Conservation (phyloP, 2,797 vertebrate genomes). For the Ctenosaura bakeri region DNA sequence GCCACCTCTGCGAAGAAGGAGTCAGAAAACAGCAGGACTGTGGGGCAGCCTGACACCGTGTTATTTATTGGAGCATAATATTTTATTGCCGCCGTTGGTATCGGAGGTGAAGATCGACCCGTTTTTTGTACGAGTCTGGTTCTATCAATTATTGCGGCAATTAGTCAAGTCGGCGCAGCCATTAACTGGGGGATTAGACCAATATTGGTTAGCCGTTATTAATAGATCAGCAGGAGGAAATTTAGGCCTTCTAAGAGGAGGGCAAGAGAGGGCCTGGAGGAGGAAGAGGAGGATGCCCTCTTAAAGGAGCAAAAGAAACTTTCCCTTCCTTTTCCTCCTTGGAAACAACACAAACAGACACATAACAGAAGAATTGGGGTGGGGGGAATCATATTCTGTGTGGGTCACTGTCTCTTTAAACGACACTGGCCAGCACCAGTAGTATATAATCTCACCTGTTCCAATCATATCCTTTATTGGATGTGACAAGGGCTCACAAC, state of each 20-base stretch:
- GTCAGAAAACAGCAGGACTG: slow-evolving; percentile 5
- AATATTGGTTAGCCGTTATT: slow-evolving; percentile 77
- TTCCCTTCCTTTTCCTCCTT: not conserved
- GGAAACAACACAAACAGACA: not conserved
- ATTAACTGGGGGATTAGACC: slow-evolving; percentile 77
- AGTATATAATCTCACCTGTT: slow-evolving; percentile 68
- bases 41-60: slow-evolving; percentile 62
- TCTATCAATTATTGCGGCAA: slow-evolving; percentile 93
- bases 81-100: slow-evolving; percentile 86
- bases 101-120: slow-evolving; percentile 86
- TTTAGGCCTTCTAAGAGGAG: slow-evolving; percentile 26
- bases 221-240: slow-evolving; percentile 55
- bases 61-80: slow-evolving; percentile 82
- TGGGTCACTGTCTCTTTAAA: slow-evolving; percentile 45
- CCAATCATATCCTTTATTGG: slow-evolving; percentile 63
- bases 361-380: not conserved
- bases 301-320: slow-evolving; percentile 28
- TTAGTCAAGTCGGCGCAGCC: slow-evolving; percentile 86
- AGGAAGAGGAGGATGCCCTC: slow-evolving; percentile 51
- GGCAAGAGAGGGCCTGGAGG: not conserved
- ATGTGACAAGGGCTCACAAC: slow-evolving; percentile 64
- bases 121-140: slow-evolving; percentile 80
- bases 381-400: not conserved
- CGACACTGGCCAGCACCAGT: slow-evolving; percentile 24
- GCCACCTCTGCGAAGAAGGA: slow-evolving; percentile 39